Evolutionary conservation across 1,140 invertebrate genomes (phyloP).

Genomic region (Lordiphosa mommai): DNA sequence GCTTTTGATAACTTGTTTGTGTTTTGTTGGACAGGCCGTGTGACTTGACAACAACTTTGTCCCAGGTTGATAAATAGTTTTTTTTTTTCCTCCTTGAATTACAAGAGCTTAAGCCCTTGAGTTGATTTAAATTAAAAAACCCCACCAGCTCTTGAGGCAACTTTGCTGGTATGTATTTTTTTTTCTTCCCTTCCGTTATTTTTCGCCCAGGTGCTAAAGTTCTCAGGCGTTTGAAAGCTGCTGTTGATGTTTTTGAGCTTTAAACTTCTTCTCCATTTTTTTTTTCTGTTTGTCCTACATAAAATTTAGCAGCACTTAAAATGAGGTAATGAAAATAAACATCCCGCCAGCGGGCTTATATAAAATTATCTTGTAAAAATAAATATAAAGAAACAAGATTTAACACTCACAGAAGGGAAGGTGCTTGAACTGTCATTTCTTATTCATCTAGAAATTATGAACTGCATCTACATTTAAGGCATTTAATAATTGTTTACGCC

Average conservation of each 20-base stretch:
- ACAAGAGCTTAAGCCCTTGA: slow-evolving; percentile 1
- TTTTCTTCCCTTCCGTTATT: too few species aligned
- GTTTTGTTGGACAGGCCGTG: slow-evolving; percentile 12
- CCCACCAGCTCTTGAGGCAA: slow-evolving; percentile 1
- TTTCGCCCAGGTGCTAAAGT: slow-evolving; percentile 2
- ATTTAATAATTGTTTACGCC: too few species aligned
- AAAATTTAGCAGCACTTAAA: background rate
- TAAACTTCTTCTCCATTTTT: too few species aligned
- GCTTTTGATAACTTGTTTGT: slow-evolving; percentile 73
- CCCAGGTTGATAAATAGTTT: slow-evolving; percentile 43
- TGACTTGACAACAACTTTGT: slow-evolving; percentile 7
- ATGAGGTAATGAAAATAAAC: slow-evolving; percentile 5
- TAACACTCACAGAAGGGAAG: too few species aligned
- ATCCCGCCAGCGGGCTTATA: slow-evolving; percentile 1
- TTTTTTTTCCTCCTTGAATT: background rate
- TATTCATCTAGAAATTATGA: too few species aligned
- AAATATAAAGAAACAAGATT: too few species aligned
- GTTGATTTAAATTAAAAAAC: slow-evolving; percentile 9
- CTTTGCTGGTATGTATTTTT: too few species aligned
- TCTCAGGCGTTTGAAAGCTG: background rate
- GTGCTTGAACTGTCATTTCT: too few species aligned
- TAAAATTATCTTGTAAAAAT: slow-evolving; percentile 4
- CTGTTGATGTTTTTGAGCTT: too few species aligned
- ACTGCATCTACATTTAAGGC: too few species aligned
- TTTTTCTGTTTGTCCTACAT: background rate